Evolutionary conservation across 2,888 invertebrate genomes (phyloP), one percentile per base, ranked within the genome.

Genomic region (Lucinisca nassula): DNA sequence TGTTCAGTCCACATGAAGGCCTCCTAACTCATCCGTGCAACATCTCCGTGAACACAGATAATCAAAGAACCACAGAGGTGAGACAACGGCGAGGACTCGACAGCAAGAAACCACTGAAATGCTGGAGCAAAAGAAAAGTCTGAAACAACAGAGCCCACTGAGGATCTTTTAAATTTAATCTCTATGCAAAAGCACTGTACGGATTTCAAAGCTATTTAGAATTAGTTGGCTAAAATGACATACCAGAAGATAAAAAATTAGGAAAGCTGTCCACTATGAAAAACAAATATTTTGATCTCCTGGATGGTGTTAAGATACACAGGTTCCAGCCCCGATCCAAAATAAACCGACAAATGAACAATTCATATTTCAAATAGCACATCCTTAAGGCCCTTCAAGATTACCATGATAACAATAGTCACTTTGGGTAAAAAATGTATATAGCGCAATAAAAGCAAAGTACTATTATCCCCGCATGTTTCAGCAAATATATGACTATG

Each of bases 401-500:
- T 21, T 82, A 32, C 37, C 77, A 82, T 82, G 82, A 82, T 40
- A 32, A 24, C 30, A 61, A 77, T 27, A 35, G 45, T 1, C 82
- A 82, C 27, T 38, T 76, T 38, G 82, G 77, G 14, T 27, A 76
- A 58, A 75, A 21, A 79, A 77, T 21, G 77, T 73, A 12, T 79
- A 82, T 49, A 30, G 58, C 6, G 51, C 85, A 35, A n/a, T 88
- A 12, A 24, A 72, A 12, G 51, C 49, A 40, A 84, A 72, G 27
- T 83, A 79, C 37, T 79, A 55, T 30, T 79, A 70, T 51, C 78
- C 78, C 17, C 38, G 55, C 6, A 82, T 87, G 83, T 70, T 45
- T 49, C 84, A 85, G 45, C 75, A 85, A 51, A 61, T 85, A 14
- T 32, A 24, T 35, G 72, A 84, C 30, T 87, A 84, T 70, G 70